Evolutionary conservation across 2,113 vertebrate genomes (phyloP), one percentile per base, ranked within the genome.

Genomic region (Daphoenositta chrysoptera): DNA sequence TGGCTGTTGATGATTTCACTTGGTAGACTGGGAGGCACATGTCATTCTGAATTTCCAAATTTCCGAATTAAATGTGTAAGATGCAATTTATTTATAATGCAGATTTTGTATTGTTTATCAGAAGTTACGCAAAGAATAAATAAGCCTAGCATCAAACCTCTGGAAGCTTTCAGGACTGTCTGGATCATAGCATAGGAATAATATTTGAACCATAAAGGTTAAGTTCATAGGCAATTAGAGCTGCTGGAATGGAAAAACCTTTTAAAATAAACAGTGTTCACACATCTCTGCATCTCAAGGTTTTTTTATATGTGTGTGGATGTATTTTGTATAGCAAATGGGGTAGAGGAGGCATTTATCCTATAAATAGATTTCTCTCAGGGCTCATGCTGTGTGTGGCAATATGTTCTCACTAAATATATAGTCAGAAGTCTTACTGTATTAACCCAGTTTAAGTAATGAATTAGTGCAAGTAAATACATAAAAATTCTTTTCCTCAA

Each of bases 61-160:
- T 96, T 97, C 51, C 78, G 58, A 94, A 94, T 97, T 98, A 97
- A 95, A 96, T 82, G 72, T 89, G 16, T 91, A 92, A 97, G 81
- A 79, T 88, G 26, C 1, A 51, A 66, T 92, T 97, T 97, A 96
- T 95, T 97, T 97, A 75, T 86, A 86, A 92, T 70, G 76, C 12
- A 11, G 27, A 65, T 89, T 92, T 97, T 82, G 23, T 89, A 61
- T 90, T 89, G 79, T 85, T 93, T 95, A 73, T 76, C 50, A 78
- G 42, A 89, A 95, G 56, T 93, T 94, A 91, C 60, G 80, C 81
- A 47, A 85, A 92, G 56, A 86, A 56, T 20, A 92, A 89, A 28
- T 23, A 82, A 73, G 72, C 68, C 15, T 53, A 91, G 1, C 26
- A 80, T 75, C 40, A 85, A 83, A 71, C 14, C 10, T 54, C 53